Percentiles rank a stretch among this genome's conserved stretches.
Conservation (phyloP, 2,888 invertebrate species). For the Hyposoter didymator region DNA sequence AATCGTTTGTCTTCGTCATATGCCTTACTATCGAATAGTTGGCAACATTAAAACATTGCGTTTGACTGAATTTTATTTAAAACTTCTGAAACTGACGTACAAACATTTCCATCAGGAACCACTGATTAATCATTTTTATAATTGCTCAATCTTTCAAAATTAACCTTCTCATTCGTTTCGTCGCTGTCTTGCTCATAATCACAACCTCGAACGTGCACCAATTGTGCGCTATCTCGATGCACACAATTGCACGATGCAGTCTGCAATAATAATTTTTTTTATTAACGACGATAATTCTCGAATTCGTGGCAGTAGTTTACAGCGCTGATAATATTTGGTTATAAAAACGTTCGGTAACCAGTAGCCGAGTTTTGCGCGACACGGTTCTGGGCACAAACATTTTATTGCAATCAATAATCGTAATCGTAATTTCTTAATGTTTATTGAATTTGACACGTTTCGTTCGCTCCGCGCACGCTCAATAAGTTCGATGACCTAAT, state of each 20-base stretch:
- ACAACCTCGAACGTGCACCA: not conserved
- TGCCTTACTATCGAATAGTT: not conserved
- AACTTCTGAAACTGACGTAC: not conserved
- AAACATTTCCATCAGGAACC: not conserved
- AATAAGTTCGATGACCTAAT: not conserved
- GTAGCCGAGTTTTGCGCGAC: not conserved
- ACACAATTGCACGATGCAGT: not conserved
- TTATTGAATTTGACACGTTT: not conserved
- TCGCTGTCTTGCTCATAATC: not conserved
- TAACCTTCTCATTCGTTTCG: not conserved
- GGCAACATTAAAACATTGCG: not conserved
- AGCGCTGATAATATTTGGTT: not conserved
- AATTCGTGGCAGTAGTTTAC: not conserved
- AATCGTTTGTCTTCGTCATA: not conserved
- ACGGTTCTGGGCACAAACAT: not conserved
- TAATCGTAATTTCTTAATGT: not conserved
- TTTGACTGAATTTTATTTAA: not conserved
- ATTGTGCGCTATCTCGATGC: not conserved
- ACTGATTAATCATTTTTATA: not conserved
- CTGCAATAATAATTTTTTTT: not conserved
- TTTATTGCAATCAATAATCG: not conserved
- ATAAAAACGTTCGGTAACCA: not conserved
- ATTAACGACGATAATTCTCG: not conserved
- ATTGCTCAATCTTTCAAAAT: not conserved
- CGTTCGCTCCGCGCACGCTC: not conserved